Evolutionary conservation across 2,113 vertebrate genomes (phyloP).

Genomic region (Syngnathus typhle): DNA sequence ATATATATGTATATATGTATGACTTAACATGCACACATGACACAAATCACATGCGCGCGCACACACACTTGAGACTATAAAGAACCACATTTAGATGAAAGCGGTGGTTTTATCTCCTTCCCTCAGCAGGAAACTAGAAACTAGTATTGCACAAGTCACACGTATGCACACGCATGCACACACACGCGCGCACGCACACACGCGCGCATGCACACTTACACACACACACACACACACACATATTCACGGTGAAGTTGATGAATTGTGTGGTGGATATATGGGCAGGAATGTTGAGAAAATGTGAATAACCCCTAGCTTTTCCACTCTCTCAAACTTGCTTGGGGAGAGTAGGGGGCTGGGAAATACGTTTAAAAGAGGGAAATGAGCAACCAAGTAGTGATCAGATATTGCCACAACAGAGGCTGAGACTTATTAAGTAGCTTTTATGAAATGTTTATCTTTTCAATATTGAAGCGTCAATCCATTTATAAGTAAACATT

Average conservation of each 20-base stretch:
- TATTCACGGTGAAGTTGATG: constrained; percentile 78
- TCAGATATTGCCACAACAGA: constrained; percentile 9
- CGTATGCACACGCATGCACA: too few relatives aligned
- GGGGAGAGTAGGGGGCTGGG: constrained; percentile 26
- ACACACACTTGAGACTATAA: constrained; percentile 17
- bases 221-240: constrained; percentile 61
- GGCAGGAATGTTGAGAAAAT: constrained; percentile 90
- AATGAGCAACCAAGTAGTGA: constrained; percentile 20
- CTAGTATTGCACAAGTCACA: constrained; percentile 6
- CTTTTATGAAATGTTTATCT: background rate
- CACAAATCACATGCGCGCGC: too few relatives aligned
- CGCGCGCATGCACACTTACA: constrained; percentile 53
- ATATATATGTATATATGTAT: too few relatives aligned
- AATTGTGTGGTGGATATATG: constrained; percentile 98
- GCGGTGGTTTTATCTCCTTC: constrained; percentile 28
- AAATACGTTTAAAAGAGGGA: constrained; percentile 15
- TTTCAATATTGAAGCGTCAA: background rate
- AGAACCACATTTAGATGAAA: constrained; percentile 52
- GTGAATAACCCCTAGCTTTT: constrained; percentile 80
- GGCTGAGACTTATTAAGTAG: constrained; percentile 8
- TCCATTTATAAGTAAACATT: background rate
- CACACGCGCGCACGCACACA: too few relatives aligned
- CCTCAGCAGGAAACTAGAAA: constrained; percentile 32
- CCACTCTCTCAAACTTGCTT: constrained; percentile 69
- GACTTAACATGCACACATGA: too few relatives aligned